Evolutionary conservation across 2,797 vertebrate genomes (phyloP).

Genomic region (Xiphorhynchus erythropygius): DNA sequence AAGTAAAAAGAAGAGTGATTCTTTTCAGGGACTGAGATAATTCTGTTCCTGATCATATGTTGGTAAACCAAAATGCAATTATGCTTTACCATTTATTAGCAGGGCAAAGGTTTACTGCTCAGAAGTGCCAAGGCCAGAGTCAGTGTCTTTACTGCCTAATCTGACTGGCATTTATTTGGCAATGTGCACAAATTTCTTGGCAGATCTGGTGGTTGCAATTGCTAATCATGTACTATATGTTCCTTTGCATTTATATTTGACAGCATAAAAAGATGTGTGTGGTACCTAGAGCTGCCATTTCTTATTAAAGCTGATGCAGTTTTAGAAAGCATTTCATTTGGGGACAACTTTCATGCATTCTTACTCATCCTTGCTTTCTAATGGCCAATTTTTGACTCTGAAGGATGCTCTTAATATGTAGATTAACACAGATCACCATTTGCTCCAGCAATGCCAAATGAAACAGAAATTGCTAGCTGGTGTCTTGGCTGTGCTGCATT

Average conservation of each 20-base stretch:
- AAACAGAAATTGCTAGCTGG: background rate
- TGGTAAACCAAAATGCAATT: background rate
- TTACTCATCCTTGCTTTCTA: constrained; percentile 30
- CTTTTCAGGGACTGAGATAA: background rate
- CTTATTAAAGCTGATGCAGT: constrained; percentile 20
- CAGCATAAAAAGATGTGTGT: background rate
- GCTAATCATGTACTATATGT: constrained; percentile 4
- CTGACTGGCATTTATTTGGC: constrained; percentile 35
- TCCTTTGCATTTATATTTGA: background rate
- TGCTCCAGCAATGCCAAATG: background rate
- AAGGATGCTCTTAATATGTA: background rate
- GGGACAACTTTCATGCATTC: constrained; percentile 1
- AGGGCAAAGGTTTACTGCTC: background rate
- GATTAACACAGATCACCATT: background rate
- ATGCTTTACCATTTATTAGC: background rate
- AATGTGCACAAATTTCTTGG: background rate
- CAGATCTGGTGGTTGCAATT: background rate
- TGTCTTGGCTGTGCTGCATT: background rate
- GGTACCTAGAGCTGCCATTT: constrained; percentile 7
- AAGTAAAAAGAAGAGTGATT: background rate
- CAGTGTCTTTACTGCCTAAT: background rate
- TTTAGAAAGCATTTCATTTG: constrained; percentile 39
- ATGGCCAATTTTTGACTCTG: background rate
- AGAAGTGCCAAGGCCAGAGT: background rate
- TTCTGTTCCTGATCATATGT: background rate